Evolutionary conservation across 2,888 invertebrate genomes (phyloP), one percentile per base, ranked within the genome.

Genomic region (Drosophila gaucha): DNA sequence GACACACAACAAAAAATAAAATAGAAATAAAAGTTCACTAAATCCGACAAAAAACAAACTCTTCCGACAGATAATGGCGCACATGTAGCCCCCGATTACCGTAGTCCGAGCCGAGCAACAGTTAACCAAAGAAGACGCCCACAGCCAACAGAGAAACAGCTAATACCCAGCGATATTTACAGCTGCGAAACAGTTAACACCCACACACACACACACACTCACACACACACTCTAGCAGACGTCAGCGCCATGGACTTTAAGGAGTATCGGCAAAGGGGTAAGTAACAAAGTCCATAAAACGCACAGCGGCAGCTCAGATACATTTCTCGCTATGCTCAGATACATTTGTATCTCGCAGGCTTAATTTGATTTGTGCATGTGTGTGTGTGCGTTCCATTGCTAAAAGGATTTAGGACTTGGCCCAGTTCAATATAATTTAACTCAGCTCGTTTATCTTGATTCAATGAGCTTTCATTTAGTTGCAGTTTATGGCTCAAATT

Each of bases 191-290:
- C 18, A 51, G 30, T 43, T 64, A 36, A 36, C 31, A 47, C 38
- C 12, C 30, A 5, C 16, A 18, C 24, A 20, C 47, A 56, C 22
- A 6, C 16, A 8, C 43, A 24, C 43, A 36, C 60, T n/a, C 38
- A 28, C 31, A 57, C 43, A 36, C 20, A 64, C 14, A 57, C 31
- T 44, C 46, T 14, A 46, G 16, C 39, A 35, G 56, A 57, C 72
- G 49, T 47, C 60, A 63, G 47, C 39, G 74, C 64, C 46, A 93
- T 94, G 93, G 92, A 93, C 84, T 92, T 92, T 59, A 90, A 92
- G 63, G 93, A 94, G 89, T 93, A 93, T 85, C 91, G 93, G 58
- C 91, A 91, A 82, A 86, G 93, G 88, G 93, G 93, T 93, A 89
- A 93, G 92, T 90, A n/a, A n/a, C n/a, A n/a, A 8, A 22, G 60